A percentile compares a stretch with the other conserved stretches of the same genome.
Evolutionary conservation across 2,113 vertebrate genomes (phyloP).

Genomic region (Taxidea taxus): DNA sequence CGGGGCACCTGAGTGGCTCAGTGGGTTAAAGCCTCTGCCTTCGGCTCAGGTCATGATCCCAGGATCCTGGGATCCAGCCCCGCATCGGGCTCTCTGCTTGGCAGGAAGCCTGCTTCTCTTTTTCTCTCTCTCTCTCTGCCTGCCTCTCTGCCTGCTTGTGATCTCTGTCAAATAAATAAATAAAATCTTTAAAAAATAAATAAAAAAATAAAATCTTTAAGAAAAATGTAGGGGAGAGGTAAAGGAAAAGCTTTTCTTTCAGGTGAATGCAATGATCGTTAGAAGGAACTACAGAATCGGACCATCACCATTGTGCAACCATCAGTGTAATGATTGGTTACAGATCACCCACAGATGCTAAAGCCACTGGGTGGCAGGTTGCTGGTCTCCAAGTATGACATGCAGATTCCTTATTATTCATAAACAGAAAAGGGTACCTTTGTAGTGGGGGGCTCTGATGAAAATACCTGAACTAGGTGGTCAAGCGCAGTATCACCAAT

Average conservation of each 20-base stretch:
- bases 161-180: too few species aligned
- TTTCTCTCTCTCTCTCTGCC: too few species aligned
- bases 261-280: accelerated
- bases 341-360: accelerated
- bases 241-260: not conserved
- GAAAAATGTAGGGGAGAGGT: not conserved
- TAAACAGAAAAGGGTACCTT: not conserved
- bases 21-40: too few species aligned
- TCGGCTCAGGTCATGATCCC: too few species aligned
- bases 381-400: not conserved
- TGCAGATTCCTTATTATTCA: not conserved
- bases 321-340: not conserved
- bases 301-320: not conserved
- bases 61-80: too few species aligned
- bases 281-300: not conserved
- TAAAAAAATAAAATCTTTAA: too few species aligned
- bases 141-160: too few species aligned
- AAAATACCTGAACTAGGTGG: not conserved
- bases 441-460: not conserved
- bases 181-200: too few species aligned
- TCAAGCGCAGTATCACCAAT: not conserved
- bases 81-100: too few species aligned
- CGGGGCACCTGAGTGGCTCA: too few species aligned
- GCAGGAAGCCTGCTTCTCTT: too few species aligned
- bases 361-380: not conserved